Evolutionary conservation across 2,888 invertebrate species (phyloP).

Genomic region (Chouioia cunea): DNA sequence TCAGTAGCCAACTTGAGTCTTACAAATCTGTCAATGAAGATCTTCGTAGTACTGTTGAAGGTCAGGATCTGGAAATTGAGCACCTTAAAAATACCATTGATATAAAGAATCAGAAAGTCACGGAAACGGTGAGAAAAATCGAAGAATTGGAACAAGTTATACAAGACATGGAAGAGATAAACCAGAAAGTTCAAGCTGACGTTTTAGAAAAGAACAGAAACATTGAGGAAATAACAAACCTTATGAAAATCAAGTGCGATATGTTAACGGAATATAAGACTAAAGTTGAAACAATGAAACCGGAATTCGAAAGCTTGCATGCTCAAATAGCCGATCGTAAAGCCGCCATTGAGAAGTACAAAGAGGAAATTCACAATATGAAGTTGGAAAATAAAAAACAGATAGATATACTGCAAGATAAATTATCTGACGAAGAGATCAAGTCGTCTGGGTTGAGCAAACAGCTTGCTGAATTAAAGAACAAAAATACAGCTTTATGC

Average conservation of each 20-base stretch:
- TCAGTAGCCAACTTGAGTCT: conserved; percentile 52
- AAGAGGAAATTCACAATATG: conserved; percentile 63
- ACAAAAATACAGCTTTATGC: conserved; percentile 69
- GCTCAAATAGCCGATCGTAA: conserved; percentile 56
- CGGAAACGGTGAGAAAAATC: conserved; percentile 64
- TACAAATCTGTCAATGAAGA: conserved; percentile 58
- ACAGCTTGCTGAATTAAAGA: conserved; percentile 65
- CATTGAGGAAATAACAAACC: conserved; percentile 60
- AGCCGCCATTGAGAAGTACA: conserved; percentile 61
- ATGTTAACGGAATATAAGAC: conserved; percentile 66
- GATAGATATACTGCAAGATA: conserved; percentile 53
- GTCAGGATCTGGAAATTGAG: conserved; percentile 57
- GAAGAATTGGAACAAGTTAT: conserved; percentile 67
- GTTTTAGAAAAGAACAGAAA: conserved; percentile 63
- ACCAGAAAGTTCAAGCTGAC: conserved; percentile 66
- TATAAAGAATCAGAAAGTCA: conserved; percentile 61
- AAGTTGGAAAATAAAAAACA: conserved; percentile 65
- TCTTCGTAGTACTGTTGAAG: conserved; percentile 56
- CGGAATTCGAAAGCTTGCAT: conserved; percentile 59
- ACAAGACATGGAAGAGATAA: conserved; percentile 63
- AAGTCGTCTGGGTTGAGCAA: conserved; percentile 62
- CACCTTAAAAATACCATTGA: conserved; percentile 63
- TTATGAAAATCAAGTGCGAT: conserved; percentile 62
- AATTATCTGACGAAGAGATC: conserved; percentile 57
- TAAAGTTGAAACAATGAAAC: conserved; percentile 57